A percentile compares a stretch with the other conserved stretches of the same genome.
Conservation (phyloP, 2,888 invertebrate species). For the Sclerodermus sp. region DNA sequence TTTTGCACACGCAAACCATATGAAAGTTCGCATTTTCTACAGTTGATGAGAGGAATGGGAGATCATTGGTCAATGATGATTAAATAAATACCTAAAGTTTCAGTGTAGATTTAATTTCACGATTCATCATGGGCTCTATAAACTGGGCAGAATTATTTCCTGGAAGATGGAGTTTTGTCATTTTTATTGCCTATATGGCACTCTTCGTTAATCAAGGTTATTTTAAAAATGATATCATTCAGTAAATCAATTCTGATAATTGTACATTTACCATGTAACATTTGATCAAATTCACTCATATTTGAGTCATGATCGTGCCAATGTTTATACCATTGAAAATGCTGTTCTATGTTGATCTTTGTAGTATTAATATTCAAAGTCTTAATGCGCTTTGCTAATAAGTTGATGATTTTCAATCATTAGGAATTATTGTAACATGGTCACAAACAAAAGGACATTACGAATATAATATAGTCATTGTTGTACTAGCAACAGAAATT, state of each 20-base stretch:
- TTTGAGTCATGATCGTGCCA: background rate
- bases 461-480: conserved; percentile 84
- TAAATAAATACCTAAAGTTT: no score
- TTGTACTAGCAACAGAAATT: conserved; percentile 85
- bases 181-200: conserved; percentile 83
- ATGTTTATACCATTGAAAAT: background rate
- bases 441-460: conserved; percentile 84
- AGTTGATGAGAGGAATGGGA: no score
- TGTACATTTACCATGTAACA: background rate
- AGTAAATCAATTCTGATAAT: conserved; percentile 4
- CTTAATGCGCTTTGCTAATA: no score
- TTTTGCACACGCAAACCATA: no score
- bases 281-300: background rate
- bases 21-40: no score
- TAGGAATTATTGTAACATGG: conserved; percentile 89
- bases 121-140: conserved; percentile 41
- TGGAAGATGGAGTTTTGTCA: conserved; percentile 74
- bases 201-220: conserved; percentile 84
- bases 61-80: no score
- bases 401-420: conserved; percentile 28
- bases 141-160: conserved; percentile 77
- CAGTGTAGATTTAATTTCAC: no score
- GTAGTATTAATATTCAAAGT: background rate
- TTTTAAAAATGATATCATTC: conserved; percentile 1
- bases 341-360: background rate